A percentile compares a stretch with the other conserved stretches of the same genome.
Conservation (phyloP, 2,888 invertebrate genomes). For the Anarsia innoxiella region DNA sequence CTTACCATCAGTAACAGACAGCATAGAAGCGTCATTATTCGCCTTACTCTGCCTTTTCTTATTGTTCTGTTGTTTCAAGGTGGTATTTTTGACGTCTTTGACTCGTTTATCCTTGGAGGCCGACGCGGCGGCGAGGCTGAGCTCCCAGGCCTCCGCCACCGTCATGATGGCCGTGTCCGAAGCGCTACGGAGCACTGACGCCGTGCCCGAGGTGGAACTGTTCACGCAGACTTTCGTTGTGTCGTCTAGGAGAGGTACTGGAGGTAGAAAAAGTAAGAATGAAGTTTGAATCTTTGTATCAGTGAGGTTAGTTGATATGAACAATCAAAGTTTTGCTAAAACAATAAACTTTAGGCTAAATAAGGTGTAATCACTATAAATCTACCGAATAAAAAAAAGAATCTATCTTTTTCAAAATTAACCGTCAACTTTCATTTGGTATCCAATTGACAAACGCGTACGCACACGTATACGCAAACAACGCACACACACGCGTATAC, state of each 20-base stretch:
- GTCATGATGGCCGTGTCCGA: conserved; percentile 88
- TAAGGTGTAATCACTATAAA: no score
- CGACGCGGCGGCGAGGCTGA: conserved; percentile 90
- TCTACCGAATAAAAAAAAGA: no score
- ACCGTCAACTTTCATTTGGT: no score
- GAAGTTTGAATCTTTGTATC: no score
- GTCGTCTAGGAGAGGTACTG: conserved; percentile 54
- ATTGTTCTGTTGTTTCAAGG: conserved; percentile 54
- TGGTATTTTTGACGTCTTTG: conserved; percentile 85
- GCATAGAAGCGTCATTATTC: conserved; percentile 34
- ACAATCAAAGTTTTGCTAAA: no score
- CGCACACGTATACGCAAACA: neutral
- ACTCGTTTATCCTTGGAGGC: conserved; percentile 92
- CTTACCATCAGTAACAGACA: conserved; percentile 46
- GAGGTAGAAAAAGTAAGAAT: no score
- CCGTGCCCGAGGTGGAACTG: conserved; percentile 62
- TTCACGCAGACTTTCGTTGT: conserved; percentile 29
- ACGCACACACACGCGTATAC: conserved; percentile 15
- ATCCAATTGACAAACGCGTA: neutral
- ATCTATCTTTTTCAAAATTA: no score
- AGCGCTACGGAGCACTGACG: conserved; percentile 75
- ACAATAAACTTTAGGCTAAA: no score
- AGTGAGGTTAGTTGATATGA: no score
- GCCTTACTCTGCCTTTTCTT: conserved; percentile 54
- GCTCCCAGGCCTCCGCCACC: conserved; percentile 84